Conservation (phyloP, 2,797 vertebrate genomes). For the Arctocebus calabarensis region DNA sequence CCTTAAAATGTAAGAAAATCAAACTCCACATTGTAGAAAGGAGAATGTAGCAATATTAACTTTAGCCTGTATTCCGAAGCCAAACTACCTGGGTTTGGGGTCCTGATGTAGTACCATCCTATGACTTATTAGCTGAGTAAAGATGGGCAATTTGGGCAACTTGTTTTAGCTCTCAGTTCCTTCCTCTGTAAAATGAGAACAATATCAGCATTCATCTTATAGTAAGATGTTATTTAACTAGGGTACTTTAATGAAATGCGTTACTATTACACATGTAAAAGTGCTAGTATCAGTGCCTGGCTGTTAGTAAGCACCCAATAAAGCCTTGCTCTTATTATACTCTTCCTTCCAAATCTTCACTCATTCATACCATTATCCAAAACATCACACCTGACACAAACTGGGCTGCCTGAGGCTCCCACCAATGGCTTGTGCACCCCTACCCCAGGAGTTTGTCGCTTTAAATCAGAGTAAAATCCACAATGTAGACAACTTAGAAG, state of each 20-base stretch:
- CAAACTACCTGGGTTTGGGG: neutral
- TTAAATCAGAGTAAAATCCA: neutral
- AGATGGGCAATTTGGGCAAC: neutral
- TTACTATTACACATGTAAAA: neutral
- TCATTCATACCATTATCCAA: neutral
- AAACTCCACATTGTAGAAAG: neutral
- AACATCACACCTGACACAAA: neutral
- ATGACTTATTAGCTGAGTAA: neutral
- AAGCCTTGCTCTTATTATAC: neutral
- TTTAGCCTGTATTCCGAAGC: neutral
- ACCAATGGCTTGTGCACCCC: neutral
- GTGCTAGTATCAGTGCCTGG: neutral
- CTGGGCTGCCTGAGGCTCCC: neutral
- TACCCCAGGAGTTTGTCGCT: neutral
- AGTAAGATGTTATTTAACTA: neutral
- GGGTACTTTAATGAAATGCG: neutral
- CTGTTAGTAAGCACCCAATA: neutral
- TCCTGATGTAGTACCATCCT: neutral
- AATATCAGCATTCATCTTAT: neutral
- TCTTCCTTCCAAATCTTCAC: neutral
- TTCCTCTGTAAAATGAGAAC: neutral
- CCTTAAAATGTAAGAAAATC: neutral
- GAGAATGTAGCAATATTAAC: neutral
- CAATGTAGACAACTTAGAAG: neutral
- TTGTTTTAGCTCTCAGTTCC: neutral